Percentiles rank a stretch among this genome's conserved stretches.
Evolutionary conservation across 2,888 invertebrate genomes (phyloP).

Genomic region (Galeruca laticollis): DNA sequence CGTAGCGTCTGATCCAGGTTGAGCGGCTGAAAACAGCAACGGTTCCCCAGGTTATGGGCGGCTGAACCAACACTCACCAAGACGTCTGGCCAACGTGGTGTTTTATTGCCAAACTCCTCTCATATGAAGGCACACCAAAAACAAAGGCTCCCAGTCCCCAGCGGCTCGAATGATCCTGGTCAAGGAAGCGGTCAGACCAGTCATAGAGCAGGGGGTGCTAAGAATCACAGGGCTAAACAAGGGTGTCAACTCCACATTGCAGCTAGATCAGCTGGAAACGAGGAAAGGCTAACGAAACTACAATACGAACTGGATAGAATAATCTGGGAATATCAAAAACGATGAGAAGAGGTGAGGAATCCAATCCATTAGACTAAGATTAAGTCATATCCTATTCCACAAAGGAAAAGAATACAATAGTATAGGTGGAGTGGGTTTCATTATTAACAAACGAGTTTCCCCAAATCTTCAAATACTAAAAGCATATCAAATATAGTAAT

Average conservation of each 20-base stretch:
- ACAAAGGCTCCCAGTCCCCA: too few relatives aligned
- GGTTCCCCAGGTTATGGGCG: too few relatives aligned
- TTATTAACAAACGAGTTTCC: conserved; percentile 8
- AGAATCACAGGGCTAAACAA: conserved; percentile 28
- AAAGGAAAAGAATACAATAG: not conserved
- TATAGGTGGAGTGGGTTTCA: not conserved
- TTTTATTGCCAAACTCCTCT: too few relatives aligned
- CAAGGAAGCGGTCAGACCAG: conserved; percentile 29
- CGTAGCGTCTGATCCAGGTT: too few relatives aligned
- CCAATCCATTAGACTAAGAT: too few relatives aligned
- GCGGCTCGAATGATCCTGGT: conserved; percentile 23
- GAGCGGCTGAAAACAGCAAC: too few relatives aligned
- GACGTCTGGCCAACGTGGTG: too few relatives aligned
- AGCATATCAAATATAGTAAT: conserved; percentile 17
- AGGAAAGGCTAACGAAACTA: too few relatives aligned
- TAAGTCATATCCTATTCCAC: not conserved
- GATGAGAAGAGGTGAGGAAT: not conserved
- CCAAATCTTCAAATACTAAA: not conserved
- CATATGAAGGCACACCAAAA: too few relatives aligned
- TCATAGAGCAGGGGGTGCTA: not conserved
- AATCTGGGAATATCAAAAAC: conserved; percentile 14
- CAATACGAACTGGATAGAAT: too few relatives aligned
- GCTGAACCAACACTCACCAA: too few relatives aligned
- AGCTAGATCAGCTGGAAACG: too few relatives aligned
- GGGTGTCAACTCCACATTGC: conserved; percentile 22